Conservation (phyloP, 2,113 vertebrate genomes). For the Bothrops jararaca region DNA sequence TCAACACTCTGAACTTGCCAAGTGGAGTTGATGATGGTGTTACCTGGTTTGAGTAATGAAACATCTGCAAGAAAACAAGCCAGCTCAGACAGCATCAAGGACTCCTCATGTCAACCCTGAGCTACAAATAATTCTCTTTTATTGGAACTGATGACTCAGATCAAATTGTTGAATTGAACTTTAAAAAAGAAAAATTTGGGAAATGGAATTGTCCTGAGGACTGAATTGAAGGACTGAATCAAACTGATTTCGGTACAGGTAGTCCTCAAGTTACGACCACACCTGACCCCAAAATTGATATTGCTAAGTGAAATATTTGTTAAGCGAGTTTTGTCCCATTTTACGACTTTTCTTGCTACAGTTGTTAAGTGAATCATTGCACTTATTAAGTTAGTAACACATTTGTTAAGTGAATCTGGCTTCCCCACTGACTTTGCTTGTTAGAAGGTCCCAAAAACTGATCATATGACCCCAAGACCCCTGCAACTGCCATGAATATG, state of each 20-base stretch:
- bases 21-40: not conserved
- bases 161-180: not conserved
- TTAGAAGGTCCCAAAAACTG: not conserved
- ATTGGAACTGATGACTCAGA: not conserved
- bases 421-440: not conserved
- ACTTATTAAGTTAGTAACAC: too few relatives aligned
- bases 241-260: not conserved
- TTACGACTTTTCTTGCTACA: too few relatives aligned
- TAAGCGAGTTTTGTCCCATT: too few relatives aligned
- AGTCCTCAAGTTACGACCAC: too few relatives aligned
- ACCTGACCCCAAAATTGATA: too few relatives aligned
- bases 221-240: not conserved
- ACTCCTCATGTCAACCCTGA: too few relatives aligned
- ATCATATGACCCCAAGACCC: not conserved
- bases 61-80: too few relatives aligned
- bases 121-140: too few relatives aligned
- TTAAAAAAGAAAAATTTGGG: not conserved
- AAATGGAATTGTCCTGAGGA: not conserved
- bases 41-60: too few relatives aligned
- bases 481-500: not conserved
- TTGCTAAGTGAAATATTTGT: too few relatives aligned
- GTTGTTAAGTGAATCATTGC: too few relatives aligned
- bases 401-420: not conserved
- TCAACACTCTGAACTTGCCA: not conserved
- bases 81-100: too few relatives aligned